Conservation (phyloP, 2,888 invertebrate genomes). For the Hedychridium roseum region DNA sequence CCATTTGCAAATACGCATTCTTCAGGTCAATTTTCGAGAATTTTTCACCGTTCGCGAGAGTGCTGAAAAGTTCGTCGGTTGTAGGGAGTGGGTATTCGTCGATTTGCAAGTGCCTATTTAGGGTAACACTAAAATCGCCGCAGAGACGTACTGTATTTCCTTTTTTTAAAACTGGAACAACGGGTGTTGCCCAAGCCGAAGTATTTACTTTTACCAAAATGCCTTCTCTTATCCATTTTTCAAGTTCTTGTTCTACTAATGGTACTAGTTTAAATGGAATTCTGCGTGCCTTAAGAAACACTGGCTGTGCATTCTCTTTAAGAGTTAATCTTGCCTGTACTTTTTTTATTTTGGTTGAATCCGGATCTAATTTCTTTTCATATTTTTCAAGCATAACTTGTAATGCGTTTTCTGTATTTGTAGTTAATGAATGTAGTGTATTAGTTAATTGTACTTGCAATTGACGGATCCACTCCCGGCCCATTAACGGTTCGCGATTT, state of each 20-base stretch:
- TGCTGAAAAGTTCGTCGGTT: conserved; percentile 37
- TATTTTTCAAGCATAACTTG: conserved; percentile 8
- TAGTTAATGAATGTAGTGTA: background rate
- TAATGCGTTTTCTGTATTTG: conserved; percentile 11
- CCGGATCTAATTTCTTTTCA: conserved; percentile 4
- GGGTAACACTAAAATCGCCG: conserved; percentile 38
- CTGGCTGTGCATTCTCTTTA: conserved; percentile 22
- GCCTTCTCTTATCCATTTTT: no score
- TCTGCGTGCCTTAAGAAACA: conserved; percentile 28
- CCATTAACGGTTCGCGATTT: conserved; percentile 28
- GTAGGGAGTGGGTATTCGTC: no score
- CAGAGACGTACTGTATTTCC: no score
- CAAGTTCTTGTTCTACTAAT: no score
- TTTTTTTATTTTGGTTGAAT: conserved; percentile 13
- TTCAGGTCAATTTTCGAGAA: conserved; percentile 36
- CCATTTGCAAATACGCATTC: conserved; percentile 53
- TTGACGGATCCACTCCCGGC: conserved; percentile 32
- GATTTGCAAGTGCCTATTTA: conserved; percentile 38
- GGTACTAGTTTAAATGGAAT: no score
- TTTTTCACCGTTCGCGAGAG: conserved; percentile 36
- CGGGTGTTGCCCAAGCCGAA: no score
- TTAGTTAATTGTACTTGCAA: conserved; percentile 8
- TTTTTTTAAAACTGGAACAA: no score
- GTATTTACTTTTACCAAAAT: conserved; percentile 29
- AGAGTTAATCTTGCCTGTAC: conserved; percentile 20